Base-by-base conservation (phyloP, 2,888 invertebrate genomes). In the Kuschelorhynchus macadamiae region DNA sequence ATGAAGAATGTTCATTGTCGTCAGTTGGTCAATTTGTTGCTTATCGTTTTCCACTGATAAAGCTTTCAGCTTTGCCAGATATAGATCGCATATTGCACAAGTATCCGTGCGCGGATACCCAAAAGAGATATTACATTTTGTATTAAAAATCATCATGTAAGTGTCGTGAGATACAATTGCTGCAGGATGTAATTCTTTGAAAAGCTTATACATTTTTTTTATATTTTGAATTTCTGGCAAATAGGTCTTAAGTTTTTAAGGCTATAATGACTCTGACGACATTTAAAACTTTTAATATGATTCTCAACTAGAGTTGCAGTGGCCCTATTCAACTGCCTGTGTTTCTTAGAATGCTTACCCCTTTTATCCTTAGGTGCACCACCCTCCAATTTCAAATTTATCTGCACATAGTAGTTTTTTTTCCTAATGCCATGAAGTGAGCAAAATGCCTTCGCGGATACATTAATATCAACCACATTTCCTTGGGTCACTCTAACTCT, bases 91-190 rank as follows among this genome's bases (percentile, higher is more conserved):
- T 8, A 12, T 25, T 11, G 33, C 16, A 18, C 59, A 59, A n/a
- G 59, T 59, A 32, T 59, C 47, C 14, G 59, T 47, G 9, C 47
- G 41, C 11, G 59, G 59, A 47, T 59, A 59, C 5, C 46, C 59
- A 59, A 59, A 59, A 47, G 25, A 21, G 14, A 59, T 59, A 20
- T 47, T 59, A 12, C 30, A 59, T 30, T 59, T 44, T 14, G 46
- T 59, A 14, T 39, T 46, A 12, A 57, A 57, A 7, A 57, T 57
- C 7, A 12, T 46, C 16, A 44, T 21, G 30, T 57, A 59, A 14
- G 59, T 59, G n/a, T 59, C 59, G 16, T 59, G 32, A 21, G 47
- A 49, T 14, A 59, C 47, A 21, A 18, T 12, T 30, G 12, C 42
- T 3, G n/a, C 18, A 32, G 59, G 47, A 49, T 47, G 20, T 18